Evolutionary conservation across 2,797 vertebrate species (phyloP).

Genomic region (Heterohyrax brucei): DNA sequence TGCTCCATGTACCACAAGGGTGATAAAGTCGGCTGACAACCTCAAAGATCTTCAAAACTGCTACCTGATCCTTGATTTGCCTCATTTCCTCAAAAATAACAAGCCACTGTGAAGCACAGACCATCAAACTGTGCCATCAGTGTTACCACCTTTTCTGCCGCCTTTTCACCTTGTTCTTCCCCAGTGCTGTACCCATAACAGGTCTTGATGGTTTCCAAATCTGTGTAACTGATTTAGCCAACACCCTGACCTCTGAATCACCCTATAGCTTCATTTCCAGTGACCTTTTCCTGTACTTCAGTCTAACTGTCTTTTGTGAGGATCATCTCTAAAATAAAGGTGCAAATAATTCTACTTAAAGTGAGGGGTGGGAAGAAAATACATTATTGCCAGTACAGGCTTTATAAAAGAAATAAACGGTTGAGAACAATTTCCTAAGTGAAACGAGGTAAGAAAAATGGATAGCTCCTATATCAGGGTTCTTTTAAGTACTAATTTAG

Average conservation of each 20-base stretch:
- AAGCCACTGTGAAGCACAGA: background rate
- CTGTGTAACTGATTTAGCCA: background rate
- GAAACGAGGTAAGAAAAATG: background rate
- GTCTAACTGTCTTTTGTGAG: background rate
- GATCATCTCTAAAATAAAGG: background rate
- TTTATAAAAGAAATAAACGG: background rate
- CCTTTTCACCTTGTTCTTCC: slow-evolving; percentile 26
- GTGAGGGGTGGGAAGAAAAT: background rate
- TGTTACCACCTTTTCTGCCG: background rate
- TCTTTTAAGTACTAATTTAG: background rate
- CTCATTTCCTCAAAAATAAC: slow-evolving; percentile 1
- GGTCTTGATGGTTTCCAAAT: slow-evolving; percentile 27
- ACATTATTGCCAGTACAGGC: background rate
- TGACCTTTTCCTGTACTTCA: slow-evolving; percentile 15
- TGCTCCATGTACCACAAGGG: background rate
- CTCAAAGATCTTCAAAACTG: background rate
- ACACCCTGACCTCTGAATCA: background rate
- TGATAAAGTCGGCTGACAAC: background rate
- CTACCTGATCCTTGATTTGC: background rate
- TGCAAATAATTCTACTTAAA: background rate
- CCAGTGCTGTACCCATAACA: background rate
- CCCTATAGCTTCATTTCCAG: background rate
- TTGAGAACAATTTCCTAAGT: background rate
- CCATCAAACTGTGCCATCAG: background rate
- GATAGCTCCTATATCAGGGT: background rate